These are phyloP conservation scores for Chelonus formosanus DNA, from an alignment of 2,888 invertebrate genomes.

Conservation along the genomic window DNA sequence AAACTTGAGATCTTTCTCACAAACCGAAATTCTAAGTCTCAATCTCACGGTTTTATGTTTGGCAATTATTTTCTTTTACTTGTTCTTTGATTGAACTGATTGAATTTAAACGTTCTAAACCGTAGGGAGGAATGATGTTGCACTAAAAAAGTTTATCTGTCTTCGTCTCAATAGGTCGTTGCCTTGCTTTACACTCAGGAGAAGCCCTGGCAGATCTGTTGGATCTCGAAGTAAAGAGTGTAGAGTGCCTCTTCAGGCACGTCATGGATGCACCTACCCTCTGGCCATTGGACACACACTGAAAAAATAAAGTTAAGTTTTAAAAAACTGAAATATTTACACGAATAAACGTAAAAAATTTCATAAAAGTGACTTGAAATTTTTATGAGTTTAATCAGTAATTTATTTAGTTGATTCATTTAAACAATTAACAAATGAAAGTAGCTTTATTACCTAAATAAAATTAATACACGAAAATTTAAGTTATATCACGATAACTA, in stretches of 20 bases:
- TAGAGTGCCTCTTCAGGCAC: conserved; percentile 61
- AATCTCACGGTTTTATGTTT: conserved; percentile 13
- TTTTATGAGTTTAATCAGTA: too few species aligned
- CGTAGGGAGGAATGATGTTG: conserved; percentile 34
- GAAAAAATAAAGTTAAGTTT: conserved; percentile 63
- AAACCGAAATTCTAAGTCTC: conserved; percentile 12
- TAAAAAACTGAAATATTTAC: too few species aligned
- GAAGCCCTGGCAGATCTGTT: conserved; percentile 60
- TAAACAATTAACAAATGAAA: too few species aligned
- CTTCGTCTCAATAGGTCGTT: conserved; percentile 47
- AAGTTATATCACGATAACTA: too few species aligned
- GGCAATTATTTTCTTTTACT: conserved; percentile 10
- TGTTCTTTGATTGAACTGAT: neutral
- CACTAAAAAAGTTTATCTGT: conserved; percentile 29
- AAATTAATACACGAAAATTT: too few species aligned
- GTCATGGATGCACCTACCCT: conserved; percentile 74
- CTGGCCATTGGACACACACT: conserved; percentile 93
- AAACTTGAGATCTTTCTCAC: conserved; percentile 21
- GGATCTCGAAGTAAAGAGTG: conserved; percentile 61
- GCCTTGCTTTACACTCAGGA: conserved; percentile 56
- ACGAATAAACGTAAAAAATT: too few species aligned
- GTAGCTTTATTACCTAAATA: too few species aligned
- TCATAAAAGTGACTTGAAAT: too few species aligned
- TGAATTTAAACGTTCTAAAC: conserved; percentile 8
- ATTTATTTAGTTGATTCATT: too few species aligned